Evolutionary conservation across 2,797 vertebrate species (phyloP).

Genomic region (Sternotherus odoratus): DNA sequence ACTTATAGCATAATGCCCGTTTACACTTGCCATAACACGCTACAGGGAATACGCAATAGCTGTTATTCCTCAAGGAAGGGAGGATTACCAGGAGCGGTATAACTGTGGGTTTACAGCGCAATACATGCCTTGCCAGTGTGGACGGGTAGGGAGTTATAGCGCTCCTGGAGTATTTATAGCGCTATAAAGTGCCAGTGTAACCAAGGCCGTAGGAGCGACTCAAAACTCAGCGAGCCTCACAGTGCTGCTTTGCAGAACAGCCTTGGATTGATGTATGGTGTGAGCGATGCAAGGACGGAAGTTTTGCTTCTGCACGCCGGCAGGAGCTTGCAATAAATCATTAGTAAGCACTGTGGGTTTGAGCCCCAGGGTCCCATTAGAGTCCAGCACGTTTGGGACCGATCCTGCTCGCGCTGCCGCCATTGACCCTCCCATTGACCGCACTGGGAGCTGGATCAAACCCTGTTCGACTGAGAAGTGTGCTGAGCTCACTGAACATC

Average conservation of each 20-base stretch:
- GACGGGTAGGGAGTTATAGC: too few species aligned
- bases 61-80: too few species aligned
- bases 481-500: background rate
- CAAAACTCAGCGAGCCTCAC: rapidly evolving
- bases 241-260: background rate
- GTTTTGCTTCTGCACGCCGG: rapidly evolving
- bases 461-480: background rate
- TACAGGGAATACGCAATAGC: too few species aligned
- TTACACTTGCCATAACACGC: too few species aligned
- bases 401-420: background rate
- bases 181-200: too few species aligned
- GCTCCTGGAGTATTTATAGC: too few species aligned
- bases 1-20: too few species aligned
- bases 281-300: rapidly evolving
- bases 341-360: rapidly evolving
- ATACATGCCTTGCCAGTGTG: too few species aligned
- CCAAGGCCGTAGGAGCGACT: background rate
- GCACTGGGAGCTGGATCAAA: background rate
- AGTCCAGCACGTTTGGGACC: background rate
- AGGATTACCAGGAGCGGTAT: too few species aligned
- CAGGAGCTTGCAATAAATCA: background rate
- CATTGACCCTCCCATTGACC: background rate
- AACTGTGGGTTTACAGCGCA: too few species aligned
- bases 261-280: rapidly evolving
- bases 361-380: rapidly evolving